These are phyloP conservation scores for Melanargia galathea DNA, from an alignment of 2,888 invertebrate species.

Conservation along the genomic window DNA sequence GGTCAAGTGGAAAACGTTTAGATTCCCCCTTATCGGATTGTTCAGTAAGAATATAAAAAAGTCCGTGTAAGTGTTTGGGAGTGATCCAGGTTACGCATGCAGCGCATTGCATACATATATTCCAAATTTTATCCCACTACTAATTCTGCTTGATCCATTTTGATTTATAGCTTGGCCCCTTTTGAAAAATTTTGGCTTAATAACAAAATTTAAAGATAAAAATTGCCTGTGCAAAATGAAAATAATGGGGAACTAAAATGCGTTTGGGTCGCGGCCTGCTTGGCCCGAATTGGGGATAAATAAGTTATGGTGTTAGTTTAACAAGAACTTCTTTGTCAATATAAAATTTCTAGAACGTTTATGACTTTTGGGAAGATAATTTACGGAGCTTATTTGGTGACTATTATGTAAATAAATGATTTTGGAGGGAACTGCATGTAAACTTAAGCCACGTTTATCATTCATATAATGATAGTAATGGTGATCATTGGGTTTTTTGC, in stretches of 20 bases:
- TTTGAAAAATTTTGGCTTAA: constrained; percentile 13
- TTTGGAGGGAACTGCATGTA: background rate
- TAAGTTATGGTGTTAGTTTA: background rate
- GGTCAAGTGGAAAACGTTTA: constrained; percentile 63
- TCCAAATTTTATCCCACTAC: constrained; percentile 35
- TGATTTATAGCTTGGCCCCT: constrained; percentile 27
- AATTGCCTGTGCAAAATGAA: background rate
- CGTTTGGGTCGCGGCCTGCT: background rate
- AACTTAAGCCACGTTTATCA: no score
- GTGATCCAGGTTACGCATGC: constrained; percentile 40
- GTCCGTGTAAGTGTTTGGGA: constrained; percentile 63
- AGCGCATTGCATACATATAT: constrained; percentile 28
- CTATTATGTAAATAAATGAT: background rate
- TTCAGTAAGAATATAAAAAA: constrained; percentile 69
- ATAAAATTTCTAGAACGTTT: background rate
- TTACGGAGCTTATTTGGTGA: no score
- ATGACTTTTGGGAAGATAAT: background rate
- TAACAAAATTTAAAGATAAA: background rate
- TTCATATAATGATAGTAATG: background rate
- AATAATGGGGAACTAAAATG: background rate
- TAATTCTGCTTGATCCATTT: constrained; percentile 29
- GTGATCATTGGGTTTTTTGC: background rate
- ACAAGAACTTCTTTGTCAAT: background rate
- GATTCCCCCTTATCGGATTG: constrained; percentile 64
- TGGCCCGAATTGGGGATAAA: no score